These are phyloP conservation scores for Ceuthmochares aereus DNA, from an alignment of 2,113 vertebrate species.

Conservation along the genomic window DNA sequence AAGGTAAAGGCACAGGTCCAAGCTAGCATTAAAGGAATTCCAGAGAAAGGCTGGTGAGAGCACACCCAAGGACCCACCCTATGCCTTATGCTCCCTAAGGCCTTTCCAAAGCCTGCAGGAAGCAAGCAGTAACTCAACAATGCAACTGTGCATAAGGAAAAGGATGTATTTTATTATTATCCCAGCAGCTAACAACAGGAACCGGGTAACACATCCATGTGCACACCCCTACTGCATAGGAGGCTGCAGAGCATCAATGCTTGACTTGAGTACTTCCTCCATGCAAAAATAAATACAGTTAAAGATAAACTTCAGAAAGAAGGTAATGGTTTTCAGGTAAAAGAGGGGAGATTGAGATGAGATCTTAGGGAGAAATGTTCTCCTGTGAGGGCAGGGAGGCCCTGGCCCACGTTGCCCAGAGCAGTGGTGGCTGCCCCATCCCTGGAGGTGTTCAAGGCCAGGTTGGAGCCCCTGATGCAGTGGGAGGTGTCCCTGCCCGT, in stretches of 20 bases:
- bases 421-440: too few species aligned
- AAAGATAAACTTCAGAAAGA: neutral
- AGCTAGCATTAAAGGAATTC: neutral
- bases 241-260: neutral
- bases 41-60: neutral
- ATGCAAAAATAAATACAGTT: neutral
- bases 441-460: too few species aligned
- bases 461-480: too few species aligned
- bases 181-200: neutral
- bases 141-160: neutral
- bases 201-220: neutral
- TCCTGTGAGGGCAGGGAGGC: too few species aligned
- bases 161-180: neutral
- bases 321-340: neutral
- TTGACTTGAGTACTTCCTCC: neutral
- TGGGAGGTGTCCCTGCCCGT: too few species aligned
- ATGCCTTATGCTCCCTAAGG: neutral
- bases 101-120: neutral
- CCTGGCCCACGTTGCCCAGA: too few species aligned
- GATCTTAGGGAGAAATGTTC: too few species aligned
- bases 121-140: neutral
- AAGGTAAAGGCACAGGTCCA: neutral
- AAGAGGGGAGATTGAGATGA: too few species aligned
- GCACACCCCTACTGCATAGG: neutral
- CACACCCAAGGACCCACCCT: neutral